Evolutionary conservation across 2,113 vertebrate species (phyloP).

Genomic region (Lampris megalopsis): DNA sequence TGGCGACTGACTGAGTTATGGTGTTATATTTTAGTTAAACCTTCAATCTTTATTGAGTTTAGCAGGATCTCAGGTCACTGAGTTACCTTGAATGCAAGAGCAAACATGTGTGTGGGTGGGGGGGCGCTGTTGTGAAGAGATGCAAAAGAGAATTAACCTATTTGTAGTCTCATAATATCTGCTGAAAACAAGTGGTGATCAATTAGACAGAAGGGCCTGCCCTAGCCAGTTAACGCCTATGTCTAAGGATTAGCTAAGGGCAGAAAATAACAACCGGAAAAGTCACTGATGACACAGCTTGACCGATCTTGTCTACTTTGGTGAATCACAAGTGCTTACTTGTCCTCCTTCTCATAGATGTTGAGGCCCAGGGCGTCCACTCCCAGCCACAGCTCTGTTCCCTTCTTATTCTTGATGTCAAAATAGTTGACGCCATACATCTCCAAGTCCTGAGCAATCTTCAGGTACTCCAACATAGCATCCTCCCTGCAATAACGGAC

Average conservation of each 20-base stretch:
- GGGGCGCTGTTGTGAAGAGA: not conserved
- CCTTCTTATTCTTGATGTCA: conserved; percentile 99
- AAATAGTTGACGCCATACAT: conserved; percentile 99
- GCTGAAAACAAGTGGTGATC: conserved; percentile 31
- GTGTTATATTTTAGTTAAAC: not conserved
- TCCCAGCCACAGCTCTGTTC: conserved; percentile 94
- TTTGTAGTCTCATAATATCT: conserved; percentile 31
- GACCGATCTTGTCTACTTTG: not conserved
- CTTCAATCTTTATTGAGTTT: not conserved
- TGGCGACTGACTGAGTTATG: not conserved
- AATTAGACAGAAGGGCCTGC: conserved; percentile 28
- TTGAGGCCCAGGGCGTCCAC: conserved; percentile 96
- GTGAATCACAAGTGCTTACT: conserved; percentile 83
- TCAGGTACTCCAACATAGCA: conserved; percentile 96
- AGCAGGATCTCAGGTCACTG: not conserved
- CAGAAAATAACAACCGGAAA: not conserved
- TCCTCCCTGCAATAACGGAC: conserved; percentile 83
- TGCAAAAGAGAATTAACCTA: conserved; percentile 14
- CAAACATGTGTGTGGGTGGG: not conserved
- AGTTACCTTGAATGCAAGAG: not conserved
- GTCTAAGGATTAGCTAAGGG: conserved; percentile 8
- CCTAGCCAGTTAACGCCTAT: conserved; percentile 39
- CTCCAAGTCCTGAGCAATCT: conserved; percentile 97
- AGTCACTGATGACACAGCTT: not conserved
- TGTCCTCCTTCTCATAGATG: conserved; percentile 96